A percentile compares a stretch with the other conserved stretches of the same genome.
phyloP scores from a whole-genome alignment of 2,797 vertebrate species.

The Epinephelus malabaricus region DNA sequence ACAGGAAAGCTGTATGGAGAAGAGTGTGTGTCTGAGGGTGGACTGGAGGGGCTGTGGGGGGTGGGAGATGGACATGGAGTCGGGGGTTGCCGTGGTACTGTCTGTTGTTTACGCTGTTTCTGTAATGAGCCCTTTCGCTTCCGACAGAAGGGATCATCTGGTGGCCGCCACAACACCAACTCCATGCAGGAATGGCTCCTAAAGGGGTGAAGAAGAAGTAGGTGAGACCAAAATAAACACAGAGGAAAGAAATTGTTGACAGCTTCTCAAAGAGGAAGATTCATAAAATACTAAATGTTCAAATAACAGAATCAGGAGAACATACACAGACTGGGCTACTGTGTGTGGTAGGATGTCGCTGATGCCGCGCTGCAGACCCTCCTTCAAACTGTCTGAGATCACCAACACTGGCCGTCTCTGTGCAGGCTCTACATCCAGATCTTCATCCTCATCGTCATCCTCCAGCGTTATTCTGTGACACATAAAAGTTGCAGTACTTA shows the following conservation, averaged over 20 bases:
- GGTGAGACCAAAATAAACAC: conserved; percentile 9
- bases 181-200: conserved; percentile 90
- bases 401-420: conserved; percentile 86
- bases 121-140: conserved; percentile 83
- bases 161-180: conserved; percentile 89
- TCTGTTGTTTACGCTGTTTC: conserved; percentile 84
- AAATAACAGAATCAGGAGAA: conserved; percentile 34
- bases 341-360: conserved; percentile 88
- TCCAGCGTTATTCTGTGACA: conserved; percentile 85
- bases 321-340: conserved; percentile 88
- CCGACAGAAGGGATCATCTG: conserved; percentile 83
- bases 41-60: conserved; percentile 63
- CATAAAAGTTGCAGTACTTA: conserved; percentile 29
- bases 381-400: conserved; percentile 88
- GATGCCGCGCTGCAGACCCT: conserved; percentile 86
- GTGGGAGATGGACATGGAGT: conserved; percentile 73
- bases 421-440: conserved; percentile 84
- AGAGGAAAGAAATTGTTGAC: neutral
- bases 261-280: no score
- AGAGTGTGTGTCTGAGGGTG: conserved; percentile 59
- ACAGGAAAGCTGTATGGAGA: conserved; percentile 70
- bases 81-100: conserved; percentile 66
- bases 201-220: neutral
- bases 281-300: no score
- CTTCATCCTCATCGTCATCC: conserved; percentile 87